Conservation (phyloP, 2,113 vertebrate species). For the Labeo rohita region DNA sequence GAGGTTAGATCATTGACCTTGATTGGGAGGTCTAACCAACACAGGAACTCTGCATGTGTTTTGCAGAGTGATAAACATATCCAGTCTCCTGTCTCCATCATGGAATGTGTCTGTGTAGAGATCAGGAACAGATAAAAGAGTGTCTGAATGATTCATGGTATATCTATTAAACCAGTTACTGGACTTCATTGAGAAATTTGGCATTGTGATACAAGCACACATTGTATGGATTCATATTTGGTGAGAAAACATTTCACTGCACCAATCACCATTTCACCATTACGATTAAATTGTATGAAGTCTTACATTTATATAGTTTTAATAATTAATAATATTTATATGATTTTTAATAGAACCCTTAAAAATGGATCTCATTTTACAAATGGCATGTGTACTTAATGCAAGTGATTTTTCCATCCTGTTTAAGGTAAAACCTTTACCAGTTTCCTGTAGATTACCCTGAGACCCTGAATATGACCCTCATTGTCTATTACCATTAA, state of each 20-base stretch:
- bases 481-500: neutral
- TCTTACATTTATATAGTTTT: neutral
- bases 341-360: neutral
- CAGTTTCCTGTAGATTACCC: neutral
- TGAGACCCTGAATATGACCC: constrained; percentile 20
- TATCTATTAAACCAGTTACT: neutral
- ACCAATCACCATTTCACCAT: neutral
- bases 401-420: neutral
- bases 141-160: neutral
- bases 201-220: neutral
- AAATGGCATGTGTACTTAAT: neutral
- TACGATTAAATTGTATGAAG: neutral
- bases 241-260: neutral
- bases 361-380: neutral
- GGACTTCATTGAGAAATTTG: neutral
- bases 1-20: neutral
- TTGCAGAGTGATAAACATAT: constrained; percentile 47
- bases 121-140: neutral
- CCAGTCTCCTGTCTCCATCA: constrained; percentile 59
- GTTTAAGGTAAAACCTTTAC: neutral
- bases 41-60: constrained; percentile 61
- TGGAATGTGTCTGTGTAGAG: constrained; percentile 56
- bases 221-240: neutral
- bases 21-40: constrained; percentile 50
- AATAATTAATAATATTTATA: neutral